These are phyloP conservation scores for Anticlea derivata DNA, from an alignment of 2,888 invertebrate species.

Conservation along the genomic window DNA sequence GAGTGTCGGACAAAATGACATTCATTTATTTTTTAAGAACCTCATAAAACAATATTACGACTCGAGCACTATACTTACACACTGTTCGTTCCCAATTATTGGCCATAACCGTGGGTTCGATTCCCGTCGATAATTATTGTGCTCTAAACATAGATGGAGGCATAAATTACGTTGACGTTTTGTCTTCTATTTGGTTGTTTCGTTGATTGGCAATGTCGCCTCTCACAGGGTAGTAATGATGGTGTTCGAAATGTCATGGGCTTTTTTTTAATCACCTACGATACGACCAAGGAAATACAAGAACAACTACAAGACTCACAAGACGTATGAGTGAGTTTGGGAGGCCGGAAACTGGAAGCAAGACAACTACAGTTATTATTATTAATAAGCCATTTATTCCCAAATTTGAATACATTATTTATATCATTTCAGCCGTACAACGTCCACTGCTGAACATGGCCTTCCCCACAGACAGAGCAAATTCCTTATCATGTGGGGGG, in stretches of 20 bases:
- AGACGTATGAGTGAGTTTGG: too few species aligned
- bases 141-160: constrained; percentile 43
- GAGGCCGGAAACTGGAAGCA: too few species aligned
- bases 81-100: constrained; percentile 75
- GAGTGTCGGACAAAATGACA: constrained; percentile 62
- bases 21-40: constrained; percentile 71
- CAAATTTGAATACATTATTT: too few species aligned
- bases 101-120: constrained; percentile 74
- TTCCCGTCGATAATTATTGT: constrained; percentile 73
- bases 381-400: too few species aligned
- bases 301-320: too few species aligned
- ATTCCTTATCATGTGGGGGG: too few species aligned
- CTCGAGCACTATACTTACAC: constrained; percentile 66
- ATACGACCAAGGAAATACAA: too few species aligned
- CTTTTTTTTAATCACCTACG: constrained; percentile 1
- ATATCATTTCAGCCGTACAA: too few species aligned
- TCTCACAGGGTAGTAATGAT: constrained; percentile 1
- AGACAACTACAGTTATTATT: too few species aligned
- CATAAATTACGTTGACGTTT: constrained; percentile 46
- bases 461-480: too few species aligned
- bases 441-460: too few species aligned
- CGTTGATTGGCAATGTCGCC: constrained; percentile 37
- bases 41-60: constrained; percentile 74
- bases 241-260: not conserved
- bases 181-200: constrained; percentile 42